Conservation (phyloP, 2,797 vertebrate genomes). For the Columba guinea region DNA sequence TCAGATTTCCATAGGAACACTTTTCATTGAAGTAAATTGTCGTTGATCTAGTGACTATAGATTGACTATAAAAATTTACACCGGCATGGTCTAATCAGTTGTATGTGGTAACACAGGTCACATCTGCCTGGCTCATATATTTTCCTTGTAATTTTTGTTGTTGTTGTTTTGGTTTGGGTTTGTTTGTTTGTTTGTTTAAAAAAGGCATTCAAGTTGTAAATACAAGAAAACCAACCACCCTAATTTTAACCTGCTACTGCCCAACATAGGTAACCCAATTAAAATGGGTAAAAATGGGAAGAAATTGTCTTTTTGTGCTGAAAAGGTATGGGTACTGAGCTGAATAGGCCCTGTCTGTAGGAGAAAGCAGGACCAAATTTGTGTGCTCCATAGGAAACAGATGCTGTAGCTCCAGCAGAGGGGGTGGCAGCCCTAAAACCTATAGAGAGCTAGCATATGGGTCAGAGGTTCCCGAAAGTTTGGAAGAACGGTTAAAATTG, state of each 20-base stretch:
- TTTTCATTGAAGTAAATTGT: background rate
- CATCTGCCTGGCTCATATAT: rapidly evolving
- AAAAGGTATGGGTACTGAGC: background rate
- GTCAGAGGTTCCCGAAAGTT: background rate
- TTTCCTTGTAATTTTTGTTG: background rate
- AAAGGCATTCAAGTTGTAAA: background rate
- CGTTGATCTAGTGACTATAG: background rate
- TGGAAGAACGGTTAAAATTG: background rate
- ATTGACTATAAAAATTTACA: background rate
- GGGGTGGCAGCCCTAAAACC: background rate
- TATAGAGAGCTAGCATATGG: rapidly evolving
- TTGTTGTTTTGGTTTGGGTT: too few species aligned
- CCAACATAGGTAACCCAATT: background rate
- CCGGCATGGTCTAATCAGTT: background rate
- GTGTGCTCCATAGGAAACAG: background rate
- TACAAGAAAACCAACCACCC: rapidly evolving
- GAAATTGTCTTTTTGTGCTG: background rate
- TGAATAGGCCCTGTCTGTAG: background rate
- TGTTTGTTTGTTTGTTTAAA: too few species aligned
- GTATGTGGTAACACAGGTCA: background rate
- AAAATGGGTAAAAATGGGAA: background rate
- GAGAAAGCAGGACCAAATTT: background rate
- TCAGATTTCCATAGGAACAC: background rate
- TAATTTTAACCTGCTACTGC: background rate
- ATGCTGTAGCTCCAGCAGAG: background rate